Evolutionary conservation across 2,797 vertebrate genomes (phyloP).

Genomic region (Pangasius macronema): DNA sequence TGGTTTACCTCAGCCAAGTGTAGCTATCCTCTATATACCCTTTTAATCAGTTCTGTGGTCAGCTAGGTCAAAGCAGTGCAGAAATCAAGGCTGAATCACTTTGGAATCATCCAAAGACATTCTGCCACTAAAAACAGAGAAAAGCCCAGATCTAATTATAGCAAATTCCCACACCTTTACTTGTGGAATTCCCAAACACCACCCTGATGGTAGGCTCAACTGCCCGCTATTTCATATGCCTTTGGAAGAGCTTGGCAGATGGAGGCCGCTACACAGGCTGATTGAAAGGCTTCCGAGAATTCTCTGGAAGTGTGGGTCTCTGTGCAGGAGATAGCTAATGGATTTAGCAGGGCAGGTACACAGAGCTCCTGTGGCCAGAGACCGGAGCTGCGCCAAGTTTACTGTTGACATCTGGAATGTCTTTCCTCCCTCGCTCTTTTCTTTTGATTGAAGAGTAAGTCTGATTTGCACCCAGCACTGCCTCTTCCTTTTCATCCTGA

Average conservation of each 20-base stretch:
- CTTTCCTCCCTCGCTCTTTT: constrained; percentile 64
- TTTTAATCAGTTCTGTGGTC: constrained; percentile 32
- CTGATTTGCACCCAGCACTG: constrained; percentile 48
- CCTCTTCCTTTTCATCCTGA: constrained; percentile 36
- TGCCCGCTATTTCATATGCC: constrained; percentile 19
- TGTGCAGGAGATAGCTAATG: constrained; percentile 69
- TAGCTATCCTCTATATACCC: constrained; percentile 29
- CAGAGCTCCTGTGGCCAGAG: constrained; percentile 77
- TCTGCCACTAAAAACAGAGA: constrained; percentile 30
- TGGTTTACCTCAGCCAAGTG: constrained; percentile 36
- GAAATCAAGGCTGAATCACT: constrained; percentile 11
- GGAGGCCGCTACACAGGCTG: constrained; percentile 52
- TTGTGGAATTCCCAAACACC: constrained; percentile 42
- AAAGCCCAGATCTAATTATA: constrained; percentile 3
- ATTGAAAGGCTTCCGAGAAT: constrained; percentile 79
- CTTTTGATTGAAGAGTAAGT: constrained; percentile 71
- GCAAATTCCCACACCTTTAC: constrained; percentile 44
- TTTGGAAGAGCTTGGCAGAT: constrained; percentile 53
- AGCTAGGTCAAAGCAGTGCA: constrained; percentile 23
- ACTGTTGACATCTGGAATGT: constrained; percentile 83
- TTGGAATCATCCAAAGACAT: not conserved
- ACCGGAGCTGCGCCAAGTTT: constrained; percentile 79
- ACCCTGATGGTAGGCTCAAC: constrained; percentile 12
- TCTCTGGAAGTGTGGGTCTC: constrained; percentile 65
- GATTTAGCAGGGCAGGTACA: constrained; percentile 81